Percentiles rank a stretch among this genome's conserved stretches.
Conservation (phyloP, 92 coral and sea anemone genomes). For the Parazoanthus atlanticus region DNA sequence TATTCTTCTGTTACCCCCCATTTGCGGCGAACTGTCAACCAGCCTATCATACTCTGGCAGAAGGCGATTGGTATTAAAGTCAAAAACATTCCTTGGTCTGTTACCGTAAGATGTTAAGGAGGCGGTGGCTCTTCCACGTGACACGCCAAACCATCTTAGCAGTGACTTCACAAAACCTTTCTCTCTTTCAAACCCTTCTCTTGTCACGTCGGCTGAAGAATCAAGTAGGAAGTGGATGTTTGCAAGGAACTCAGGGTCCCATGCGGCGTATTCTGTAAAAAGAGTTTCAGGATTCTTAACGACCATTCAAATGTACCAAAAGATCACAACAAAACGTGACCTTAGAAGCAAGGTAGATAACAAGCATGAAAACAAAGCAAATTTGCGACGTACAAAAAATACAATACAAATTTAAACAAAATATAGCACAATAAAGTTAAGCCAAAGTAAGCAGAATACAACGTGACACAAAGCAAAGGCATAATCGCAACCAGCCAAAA, state of each 20-base stretch:
- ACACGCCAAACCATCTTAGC: slow-evolving; percentile 61
- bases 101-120: slow-evolving; percentile 77
- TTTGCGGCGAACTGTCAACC: slow-evolving; percentile 55
- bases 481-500: neutral
- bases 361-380: no score
- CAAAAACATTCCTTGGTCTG: slow-evolving; percentile 52
- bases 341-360: no score
- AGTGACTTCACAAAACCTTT: slow-evolving; percentile 75
- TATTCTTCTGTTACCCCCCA: slow-evolving; percentile 77
- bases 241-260: slow-evolving; percentile 43
- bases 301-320: neutral
- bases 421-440: neutral
- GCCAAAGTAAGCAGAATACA: neutral
- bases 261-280: slow-evolving; percentile 6
- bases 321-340: neutral
- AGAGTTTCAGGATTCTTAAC: neutral
- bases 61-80: slow-evolving; percentile 57
- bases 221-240: slow-evolving; percentile 84
- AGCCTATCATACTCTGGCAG: slow-evolving; percentile 57
- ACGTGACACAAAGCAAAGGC: no score
- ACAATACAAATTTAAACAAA: neutral
- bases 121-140: slow-evolving; percentile 69
- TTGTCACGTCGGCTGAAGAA: slow-evolving; percentile 75
- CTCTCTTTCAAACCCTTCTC: slow-evolving; percentile 62
- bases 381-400: neutral